Conservation (phyloP, 1,140 invertebrate species). For the Sinonovacula constricta region DNA sequence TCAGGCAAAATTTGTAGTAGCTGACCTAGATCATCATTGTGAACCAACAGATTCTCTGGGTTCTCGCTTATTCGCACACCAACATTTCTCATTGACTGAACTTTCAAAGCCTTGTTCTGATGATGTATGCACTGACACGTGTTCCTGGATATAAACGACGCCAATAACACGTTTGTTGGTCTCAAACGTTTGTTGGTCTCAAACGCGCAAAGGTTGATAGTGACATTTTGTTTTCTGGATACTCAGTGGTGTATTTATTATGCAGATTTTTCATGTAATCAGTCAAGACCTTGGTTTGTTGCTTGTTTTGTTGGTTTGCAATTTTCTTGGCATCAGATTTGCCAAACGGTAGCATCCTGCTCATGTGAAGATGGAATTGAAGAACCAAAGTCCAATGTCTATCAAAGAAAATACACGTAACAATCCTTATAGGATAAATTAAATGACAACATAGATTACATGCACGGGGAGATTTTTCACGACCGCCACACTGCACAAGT, state of each 20-base stretch:
- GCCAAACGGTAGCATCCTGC: too few species aligned
- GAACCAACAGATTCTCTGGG: slow-evolving; percentile 22
- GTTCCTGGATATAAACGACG: slow-evolving; percentile 37
- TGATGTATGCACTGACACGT: slow-evolving; percentile 30
- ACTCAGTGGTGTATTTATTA: neutral
- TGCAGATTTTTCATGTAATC: slow-evolving; percentile 40
- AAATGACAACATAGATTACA: too few species aligned
- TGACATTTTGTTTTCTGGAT: slow-evolving; percentile 8
- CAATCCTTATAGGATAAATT: too few species aligned
- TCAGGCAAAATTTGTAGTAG: neutral
- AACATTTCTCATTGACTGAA: neutral
- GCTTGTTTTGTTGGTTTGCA: neutral
- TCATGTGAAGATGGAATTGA: too few species aligned
- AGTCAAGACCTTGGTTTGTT: slow-evolving; percentile 20
- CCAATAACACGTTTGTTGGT: too few species aligned
- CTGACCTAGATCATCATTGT: slow-evolving; percentile 20
- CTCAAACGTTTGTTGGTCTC: slow-evolving; percentile 17
- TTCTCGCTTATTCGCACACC: slow-evolving; percentile 14
- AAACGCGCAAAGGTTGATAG: slow-evolving; percentile 19
- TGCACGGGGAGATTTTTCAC: too few species aligned
- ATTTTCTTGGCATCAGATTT: slow-evolving; percentile 26
- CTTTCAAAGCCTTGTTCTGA: slow-evolving; percentile 44
- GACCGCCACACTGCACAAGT: too few species aligned
- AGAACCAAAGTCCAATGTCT: too few species aligned
- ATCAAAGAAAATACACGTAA: too few species aligned